phyloP scores from a whole-genome alignment of 1,140 invertebrate species.

The Caenorhabditis briggsae region DNA sequence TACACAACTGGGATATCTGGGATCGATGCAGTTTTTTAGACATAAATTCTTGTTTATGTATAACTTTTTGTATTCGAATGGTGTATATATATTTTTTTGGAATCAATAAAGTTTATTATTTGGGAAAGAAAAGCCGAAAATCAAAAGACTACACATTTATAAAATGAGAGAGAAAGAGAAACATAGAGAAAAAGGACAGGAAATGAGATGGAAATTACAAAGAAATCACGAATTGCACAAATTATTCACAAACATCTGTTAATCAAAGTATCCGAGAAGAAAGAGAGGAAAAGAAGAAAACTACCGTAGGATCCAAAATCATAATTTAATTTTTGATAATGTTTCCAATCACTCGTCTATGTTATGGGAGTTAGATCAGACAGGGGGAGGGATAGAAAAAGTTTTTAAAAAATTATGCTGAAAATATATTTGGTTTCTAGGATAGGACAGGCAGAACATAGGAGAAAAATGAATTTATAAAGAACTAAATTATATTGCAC shows the following conservation, averaged over 20 bases:
- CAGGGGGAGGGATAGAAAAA: not conserved
- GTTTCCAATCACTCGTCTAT: constrained; percentile 43
- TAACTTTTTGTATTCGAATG: not conserved
- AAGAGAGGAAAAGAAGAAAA: not conserved
- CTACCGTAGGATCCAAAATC: constrained; percentile 30
- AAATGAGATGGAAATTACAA: not conserved
- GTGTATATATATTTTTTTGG: not conserved
- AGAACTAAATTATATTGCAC: constrained; percentile 55
- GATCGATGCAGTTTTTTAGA: not conserved
- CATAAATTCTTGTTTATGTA: constrained; percentile 19
- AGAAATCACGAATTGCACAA: constrained; percentile 53
- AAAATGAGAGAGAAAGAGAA: not conserved
- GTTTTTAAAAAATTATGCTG: not conserved
- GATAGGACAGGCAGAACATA: not conserved
- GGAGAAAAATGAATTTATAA: not conserved
- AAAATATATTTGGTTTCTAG: not conserved
- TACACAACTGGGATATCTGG: not conserved
- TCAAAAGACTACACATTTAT: not conserved
- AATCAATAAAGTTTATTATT: not conserved
- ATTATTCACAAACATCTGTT: constrained; percentile 26
- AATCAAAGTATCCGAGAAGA: constrained; percentile 21
- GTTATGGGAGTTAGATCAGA: constrained; percentile 48
- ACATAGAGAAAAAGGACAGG: not conserved
- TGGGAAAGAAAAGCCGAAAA: no score
- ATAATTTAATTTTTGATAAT: constrained; percentile 8